phyloP scores from a whole-genome alignment of 2,113 vertebrate genomes.

The Dolichotis patagonum region DNA sequence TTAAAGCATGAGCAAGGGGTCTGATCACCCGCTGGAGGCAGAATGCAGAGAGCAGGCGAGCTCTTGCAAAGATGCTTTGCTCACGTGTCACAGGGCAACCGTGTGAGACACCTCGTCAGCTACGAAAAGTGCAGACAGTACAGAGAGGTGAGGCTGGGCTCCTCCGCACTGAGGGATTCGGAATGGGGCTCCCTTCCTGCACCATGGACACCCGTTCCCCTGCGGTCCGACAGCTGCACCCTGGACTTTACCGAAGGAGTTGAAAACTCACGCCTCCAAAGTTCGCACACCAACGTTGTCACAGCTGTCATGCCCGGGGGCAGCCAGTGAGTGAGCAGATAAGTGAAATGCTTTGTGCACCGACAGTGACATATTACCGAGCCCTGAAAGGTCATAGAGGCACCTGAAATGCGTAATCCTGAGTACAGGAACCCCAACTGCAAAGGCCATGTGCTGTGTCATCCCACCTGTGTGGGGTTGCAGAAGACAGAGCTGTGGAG shows the following conservation, averaged over 20 bases:
- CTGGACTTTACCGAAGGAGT: background rate
- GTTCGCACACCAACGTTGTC: background rate
- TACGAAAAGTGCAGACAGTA: fast-evolving
- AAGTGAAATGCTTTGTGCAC: background rate
- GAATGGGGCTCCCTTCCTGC: background rate
- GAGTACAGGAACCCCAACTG: background rate
- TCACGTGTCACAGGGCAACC: background rate
- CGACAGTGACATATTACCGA: background rate
- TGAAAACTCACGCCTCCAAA: background rate
- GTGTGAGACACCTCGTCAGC: too few species aligned
- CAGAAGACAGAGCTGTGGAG: background rate
- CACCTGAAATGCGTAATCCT: background rate
- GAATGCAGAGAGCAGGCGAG: background rate
- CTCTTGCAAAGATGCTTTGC: background rate
- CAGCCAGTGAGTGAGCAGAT: background rate
- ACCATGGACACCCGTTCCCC: background rate
- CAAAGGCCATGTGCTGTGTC: background rate
- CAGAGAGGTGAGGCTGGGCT: background rate
- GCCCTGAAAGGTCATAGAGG: background rate
- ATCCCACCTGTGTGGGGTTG: background rate
- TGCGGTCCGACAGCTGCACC: background rate
- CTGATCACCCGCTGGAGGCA: background rate
- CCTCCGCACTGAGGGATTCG: background rate
- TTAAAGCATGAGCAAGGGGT: background rate
- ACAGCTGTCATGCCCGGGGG: background rate